Percentiles rank a stretch among this genome's conserved stretches.
Evolutionary conservation across 2,888 invertebrate species (phyloP).

Genomic region (Terebella lapidaria): DNA sequence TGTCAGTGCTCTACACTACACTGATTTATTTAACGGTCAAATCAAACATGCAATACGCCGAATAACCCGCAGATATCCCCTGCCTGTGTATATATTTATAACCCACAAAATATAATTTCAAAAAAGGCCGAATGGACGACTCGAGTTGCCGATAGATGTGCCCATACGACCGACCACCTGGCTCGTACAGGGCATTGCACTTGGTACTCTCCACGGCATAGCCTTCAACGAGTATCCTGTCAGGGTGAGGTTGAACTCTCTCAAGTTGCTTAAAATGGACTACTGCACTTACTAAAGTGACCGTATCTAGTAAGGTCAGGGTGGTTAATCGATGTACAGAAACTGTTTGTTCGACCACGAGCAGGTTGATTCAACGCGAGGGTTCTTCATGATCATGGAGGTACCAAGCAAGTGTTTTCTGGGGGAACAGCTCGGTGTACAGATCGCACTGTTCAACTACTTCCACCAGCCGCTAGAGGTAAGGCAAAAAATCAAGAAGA

Average conservation of each 20-base stretch:
- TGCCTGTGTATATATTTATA: too few relatives aligned
- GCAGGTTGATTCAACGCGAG: background rate
- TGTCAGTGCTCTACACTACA: too few relatives aligned
- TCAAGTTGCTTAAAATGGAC: too few relatives aligned
- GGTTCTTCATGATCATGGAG: background rate
- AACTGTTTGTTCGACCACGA: too few relatives aligned
- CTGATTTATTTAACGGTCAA: too few relatives aligned
- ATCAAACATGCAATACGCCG: too few relatives aligned
- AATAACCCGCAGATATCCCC: too few relatives aligned
- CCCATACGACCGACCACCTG: background rate
- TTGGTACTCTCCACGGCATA: background rate
- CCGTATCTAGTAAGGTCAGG: too few relatives aligned
- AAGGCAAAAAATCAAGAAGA: too few relatives aligned
- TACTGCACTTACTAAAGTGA: too few relatives aligned
- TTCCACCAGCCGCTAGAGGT: slow-evolving; percentile 58
- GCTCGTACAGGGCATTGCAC: background rate
- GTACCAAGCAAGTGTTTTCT: background rate
- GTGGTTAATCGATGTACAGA: too few relatives aligned
- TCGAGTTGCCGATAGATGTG: background rate
- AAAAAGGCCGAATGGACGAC: background rate
- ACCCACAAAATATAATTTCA: too few relatives aligned
- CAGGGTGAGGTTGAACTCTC: slow-evolving; percentile 1
- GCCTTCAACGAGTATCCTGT: background rate
- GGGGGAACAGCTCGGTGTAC: slow-evolving; percentile 88
- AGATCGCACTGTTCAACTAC: slow-evolving; percentile 91